Evolutionary conservation across 2,888 invertebrate species (phyloP).

Genomic region (Lasiommata megera): DNA sequence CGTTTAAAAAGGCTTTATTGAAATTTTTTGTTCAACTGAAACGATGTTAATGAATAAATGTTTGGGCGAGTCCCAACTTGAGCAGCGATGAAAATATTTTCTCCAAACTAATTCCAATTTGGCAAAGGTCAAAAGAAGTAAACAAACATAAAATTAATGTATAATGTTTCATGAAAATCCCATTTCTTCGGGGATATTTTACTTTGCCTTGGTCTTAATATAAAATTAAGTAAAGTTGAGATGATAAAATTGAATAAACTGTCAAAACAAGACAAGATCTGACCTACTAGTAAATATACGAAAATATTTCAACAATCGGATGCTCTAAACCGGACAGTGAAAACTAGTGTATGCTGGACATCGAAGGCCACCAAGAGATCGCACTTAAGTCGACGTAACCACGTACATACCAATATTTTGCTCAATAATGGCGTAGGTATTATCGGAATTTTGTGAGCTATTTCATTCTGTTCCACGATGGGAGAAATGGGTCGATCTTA

Average conservation of each 20-base stretch:
- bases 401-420: neutral
- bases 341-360: too few relatives aligned
- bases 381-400: too few relatives aligned
- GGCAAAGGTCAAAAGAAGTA: constrained; percentile 8
- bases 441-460: neutral
- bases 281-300: too few relatives aligned
- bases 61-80: neutral
- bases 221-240: neutral
- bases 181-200: neutral
- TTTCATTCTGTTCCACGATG: neutral
- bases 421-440: neutral
- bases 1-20: neutral
- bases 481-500: constrained; percentile 5
- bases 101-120: constrained; percentile 3
- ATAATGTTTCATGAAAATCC: neutral
- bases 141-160: constrained; percentile 5
- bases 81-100: constrained; percentile 2
- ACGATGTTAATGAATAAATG: neutral
- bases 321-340: too few relatives aligned
- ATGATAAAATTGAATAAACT: too few relatives aligned
- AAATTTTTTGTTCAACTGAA: neutral
- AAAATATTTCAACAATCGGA: too few relatives aligned
- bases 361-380: too few relatives aligned
- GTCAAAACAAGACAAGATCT: too few relatives aligned
- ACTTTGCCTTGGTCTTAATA: neutral